Conservation (phyloP, 1,140 invertebrate species). For the Solen grandis region DNA sequence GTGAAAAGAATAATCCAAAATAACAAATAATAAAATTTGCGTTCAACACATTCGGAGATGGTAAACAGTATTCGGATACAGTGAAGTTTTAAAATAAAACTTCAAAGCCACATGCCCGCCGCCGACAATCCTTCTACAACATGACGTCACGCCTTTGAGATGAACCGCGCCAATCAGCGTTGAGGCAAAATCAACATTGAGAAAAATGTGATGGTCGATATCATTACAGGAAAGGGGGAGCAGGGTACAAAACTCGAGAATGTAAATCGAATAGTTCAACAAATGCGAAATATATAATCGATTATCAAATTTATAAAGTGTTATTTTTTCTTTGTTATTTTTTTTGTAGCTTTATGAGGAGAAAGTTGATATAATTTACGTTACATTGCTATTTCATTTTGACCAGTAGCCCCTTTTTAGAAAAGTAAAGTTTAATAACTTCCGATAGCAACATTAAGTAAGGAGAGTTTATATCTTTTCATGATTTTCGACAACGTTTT, state of each 20-base stretch:
- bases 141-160: constrained; percentile 70
- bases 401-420: constrained; percentile 4
- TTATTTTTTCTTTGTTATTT: too few species aligned
- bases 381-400: too few species aligned
- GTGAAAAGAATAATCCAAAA: too few species aligned
- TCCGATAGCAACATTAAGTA: constrained; percentile 60
- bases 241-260: not conserved
- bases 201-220: constrained; percentile 62
- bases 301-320: too few species aligned
- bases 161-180: constrained; percentile 74
- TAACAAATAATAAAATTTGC: too few species aligned
- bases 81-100: constrained; percentile 65
- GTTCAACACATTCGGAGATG: too few species aligned
- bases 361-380: too few species aligned
- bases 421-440: constrained; percentile 45
- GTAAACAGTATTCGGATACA: not conserved
- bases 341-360: too few species aligned
- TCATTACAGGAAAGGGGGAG: constrained; percentile 30
- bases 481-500: constrained; percentile 33
- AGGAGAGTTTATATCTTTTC: constrained; percentile 63
- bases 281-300: too few species aligned
- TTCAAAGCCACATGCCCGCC: constrained; percentile 73
- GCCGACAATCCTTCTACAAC: constrained; percentile 67
- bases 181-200: constrained; percentile 68
- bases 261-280: not conserved